Conservation (phyloP, 2,888 invertebrate genomes). For the Scaptomyza reducta region DNA sequence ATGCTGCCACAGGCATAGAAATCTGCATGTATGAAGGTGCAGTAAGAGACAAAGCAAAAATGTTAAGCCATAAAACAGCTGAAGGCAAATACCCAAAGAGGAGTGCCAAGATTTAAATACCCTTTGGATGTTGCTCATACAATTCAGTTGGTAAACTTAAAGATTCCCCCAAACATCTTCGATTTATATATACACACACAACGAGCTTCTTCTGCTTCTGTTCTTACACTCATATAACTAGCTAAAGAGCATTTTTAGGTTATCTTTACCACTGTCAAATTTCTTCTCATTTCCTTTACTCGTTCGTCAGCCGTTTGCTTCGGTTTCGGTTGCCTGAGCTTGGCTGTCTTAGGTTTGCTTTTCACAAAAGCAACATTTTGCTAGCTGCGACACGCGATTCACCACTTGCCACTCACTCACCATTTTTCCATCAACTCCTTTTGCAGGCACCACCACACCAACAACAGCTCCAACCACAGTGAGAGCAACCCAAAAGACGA, state of each 20-base stretch:
- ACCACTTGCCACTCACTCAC: conserved; percentile 59
- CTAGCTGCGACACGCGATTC: conserved; percentile 71
- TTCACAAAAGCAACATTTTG: conserved; percentile 73
- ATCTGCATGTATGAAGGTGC: conserved; percentile 59
- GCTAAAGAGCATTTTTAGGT: conserved; percentile 1
- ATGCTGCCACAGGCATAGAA: conserved; percentile 49
- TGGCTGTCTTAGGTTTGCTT: conserved; percentile 61
- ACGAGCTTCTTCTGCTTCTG: background rate
- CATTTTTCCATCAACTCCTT: conserved; percentile 52
- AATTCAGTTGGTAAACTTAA: background rate
- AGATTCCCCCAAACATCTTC: background rate
- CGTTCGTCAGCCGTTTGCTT: conserved; percentile 11
- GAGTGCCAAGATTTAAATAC: background rate
- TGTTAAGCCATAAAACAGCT: conserved; percentile 29
- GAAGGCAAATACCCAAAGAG: conserved; percentile 1
- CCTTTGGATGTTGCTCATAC: background rate
- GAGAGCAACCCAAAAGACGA: conserved; percentile 62
- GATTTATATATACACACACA: too few relatives aligned
- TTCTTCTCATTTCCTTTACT: background rate
- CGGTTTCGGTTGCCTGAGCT: conserved; percentile 5
- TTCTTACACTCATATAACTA: background rate
- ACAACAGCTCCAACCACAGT: conserved; percentile 37
- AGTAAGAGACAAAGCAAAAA: conserved; percentile 1
- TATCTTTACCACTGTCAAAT: background rate
- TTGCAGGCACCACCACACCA: conserved; percentile 59